Evolutionary conservation across 2,888 invertebrate species (phyloP), one percentile per base, ranked within the genome.

Genomic region (Lomographa bimaculata): DNA sequence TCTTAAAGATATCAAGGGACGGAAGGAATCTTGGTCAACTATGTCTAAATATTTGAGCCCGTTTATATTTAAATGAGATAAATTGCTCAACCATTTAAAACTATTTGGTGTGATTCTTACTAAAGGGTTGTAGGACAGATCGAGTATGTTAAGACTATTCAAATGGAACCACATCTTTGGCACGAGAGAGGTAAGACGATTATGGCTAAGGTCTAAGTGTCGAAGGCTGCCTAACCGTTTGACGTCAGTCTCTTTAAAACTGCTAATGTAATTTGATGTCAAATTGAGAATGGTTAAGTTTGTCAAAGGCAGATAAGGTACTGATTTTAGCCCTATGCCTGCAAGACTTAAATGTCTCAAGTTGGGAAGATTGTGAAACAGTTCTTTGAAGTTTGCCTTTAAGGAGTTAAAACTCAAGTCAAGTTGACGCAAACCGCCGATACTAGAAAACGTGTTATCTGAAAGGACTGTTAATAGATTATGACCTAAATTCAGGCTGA

Each of bases 391-490:
- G 85, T 96, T 96, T 46, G 96, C 95, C 58, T 96, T 93, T 47
- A 97, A 86, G 17, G 93, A 92, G 83, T 97, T 97, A 54, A 91
- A 92, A 55, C 95, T 94, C 29, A 97, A 89, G 80, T 97, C 96
- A 61, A 97, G 87, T 60, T 93, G 92, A 56, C 96, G 92, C 46
- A 96, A 84, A 54, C 94, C 93, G 24, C 94, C 93, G 35, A 97
- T 90, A 65, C 95, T 94, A 10, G 94, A 94, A 75, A 97, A 97
- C 8, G 96, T 96, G 73, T 96, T 96, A 80, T 97, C 97, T 1
- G 96, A 96, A 50, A 97, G 80, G 49, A 96, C 95, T 7, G 95
- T 95, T 46, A 97, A 90, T 64, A 94, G 93, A 81, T 97, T 97
- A 64, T 92, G 91, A 25, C 94, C 94, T 64, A 97, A 81, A 81